phyloP scores from a whole-genome alignment of 2,888 invertebrate species.

The Tanytarsus gracilentus region DNA sequence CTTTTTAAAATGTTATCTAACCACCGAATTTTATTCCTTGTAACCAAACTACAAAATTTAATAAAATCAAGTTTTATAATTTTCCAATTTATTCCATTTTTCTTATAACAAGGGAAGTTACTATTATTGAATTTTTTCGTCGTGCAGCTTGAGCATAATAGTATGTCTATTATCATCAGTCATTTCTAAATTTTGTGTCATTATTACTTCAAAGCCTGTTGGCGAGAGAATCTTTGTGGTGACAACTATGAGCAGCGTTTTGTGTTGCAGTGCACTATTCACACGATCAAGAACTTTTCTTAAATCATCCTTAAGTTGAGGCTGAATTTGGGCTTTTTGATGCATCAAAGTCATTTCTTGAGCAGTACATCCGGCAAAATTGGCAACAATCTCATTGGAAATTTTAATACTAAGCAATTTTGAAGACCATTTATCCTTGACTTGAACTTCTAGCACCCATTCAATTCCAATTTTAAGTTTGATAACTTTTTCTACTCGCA shows the following conservation, averaged over 20 bases:
- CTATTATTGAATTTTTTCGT: too few relatives aligned
- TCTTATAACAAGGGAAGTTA: too few relatives aligned
- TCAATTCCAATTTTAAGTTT: background rate
- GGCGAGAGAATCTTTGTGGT: background rate
- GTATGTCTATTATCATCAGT: background rate
- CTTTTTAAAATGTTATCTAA: too few relatives aligned
- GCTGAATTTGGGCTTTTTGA: background rate
- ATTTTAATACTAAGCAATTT: background rate
- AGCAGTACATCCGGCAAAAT: constrained; percentile 13
- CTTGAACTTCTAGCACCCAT: background rate
- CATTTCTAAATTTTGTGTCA: background rate
- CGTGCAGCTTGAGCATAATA: background rate
- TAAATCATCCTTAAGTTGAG: constrained; percentile 20
- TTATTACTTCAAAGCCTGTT: background rate
- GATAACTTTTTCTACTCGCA: background rate
- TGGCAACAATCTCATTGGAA: background rate
- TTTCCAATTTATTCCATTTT: too few relatives aligned
- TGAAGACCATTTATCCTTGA: background rate
- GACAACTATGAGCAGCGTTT: background rate
- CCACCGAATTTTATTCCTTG: too few relatives aligned
- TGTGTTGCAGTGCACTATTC: background rate
- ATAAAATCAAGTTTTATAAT: too few relatives aligned
- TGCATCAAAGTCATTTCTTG: constrained; percentile 18
- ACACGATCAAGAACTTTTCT: background rate
- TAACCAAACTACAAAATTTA: too few relatives aligned